phyloP scores from a whole-genome alignment of 2,113 vertebrate species.

The Hippocampus abdominalis region DNA sequence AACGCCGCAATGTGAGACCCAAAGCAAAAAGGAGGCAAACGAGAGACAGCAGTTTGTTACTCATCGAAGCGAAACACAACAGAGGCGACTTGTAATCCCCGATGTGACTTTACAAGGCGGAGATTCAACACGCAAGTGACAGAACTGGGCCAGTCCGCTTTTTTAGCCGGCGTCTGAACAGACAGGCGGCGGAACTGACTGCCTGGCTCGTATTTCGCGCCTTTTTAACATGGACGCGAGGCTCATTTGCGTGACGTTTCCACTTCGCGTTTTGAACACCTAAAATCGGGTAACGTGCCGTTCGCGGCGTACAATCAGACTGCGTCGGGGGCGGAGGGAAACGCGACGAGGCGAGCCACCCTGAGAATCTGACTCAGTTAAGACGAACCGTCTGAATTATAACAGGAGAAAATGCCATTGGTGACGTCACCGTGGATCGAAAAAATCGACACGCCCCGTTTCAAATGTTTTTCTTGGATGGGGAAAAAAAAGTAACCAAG shows the following conservation, averaged over 20 bases:
- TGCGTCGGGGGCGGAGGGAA: neutral
- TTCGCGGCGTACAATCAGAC: constrained; percentile 33
- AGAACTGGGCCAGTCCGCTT: constrained; percentile 40
- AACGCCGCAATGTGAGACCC: constrained; percentile 17
- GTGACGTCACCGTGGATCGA: neutral
- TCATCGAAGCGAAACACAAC: constrained; percentile 19
- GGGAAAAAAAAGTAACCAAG: too few species aligned
- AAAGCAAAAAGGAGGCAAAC: constrained; percentile 1
- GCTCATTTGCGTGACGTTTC: constrained; percentile 49
- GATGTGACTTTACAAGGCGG: constrained; percentile 42
- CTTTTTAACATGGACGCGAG: neutral
- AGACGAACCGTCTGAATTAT: neutral
- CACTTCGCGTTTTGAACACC: constrained; percentile 16
- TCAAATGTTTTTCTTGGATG: neutral
- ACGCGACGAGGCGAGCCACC: too few species aligned
- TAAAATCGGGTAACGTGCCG: constrained; percentile 48
- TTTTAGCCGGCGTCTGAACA: constrained; percentile 7
- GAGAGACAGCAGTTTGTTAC: constrained; percentile 38
- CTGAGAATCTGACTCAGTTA: neutral
- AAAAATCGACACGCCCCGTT: neutral
- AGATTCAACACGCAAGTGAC: constrained; percentile 19
- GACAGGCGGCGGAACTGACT: constrained; percentile 38
- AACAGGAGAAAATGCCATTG: neutral
- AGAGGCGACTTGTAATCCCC: constrained; percentile 44
- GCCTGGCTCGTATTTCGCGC: constrained; percentile 14